Evolutionary conservation across 2,888 invertebrate genomes (phyloP), one percentile per base, ranked within the genome.

Genomic region (Gortyna flavago): DNA sequence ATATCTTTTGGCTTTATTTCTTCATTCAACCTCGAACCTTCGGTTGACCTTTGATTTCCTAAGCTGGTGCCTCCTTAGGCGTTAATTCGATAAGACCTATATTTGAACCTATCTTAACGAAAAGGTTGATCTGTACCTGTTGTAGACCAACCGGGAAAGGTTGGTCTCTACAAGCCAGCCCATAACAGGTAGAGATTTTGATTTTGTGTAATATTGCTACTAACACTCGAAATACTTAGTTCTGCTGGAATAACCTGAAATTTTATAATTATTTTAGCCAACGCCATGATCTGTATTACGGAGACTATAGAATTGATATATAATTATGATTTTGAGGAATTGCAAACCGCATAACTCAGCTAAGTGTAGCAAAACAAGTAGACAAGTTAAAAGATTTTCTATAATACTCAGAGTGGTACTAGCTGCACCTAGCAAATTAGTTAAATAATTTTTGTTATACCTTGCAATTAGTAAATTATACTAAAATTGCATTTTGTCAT

Each of bases 1-100:
- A 44, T 57, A 18, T 7, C 2, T 51, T 69, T 69, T 29, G 16
- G n/a, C 64, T 69, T 41, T 66, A 61, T 76, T 57, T 76, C 75
- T 44, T 61, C 13, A 80, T 25, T 25, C n/a, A 21, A 69, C 77
- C 69, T 75, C 66, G 70, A 77, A 73, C 66, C 61, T 73, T 48
- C 11, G 51, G 35, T 35, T 66, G 41, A 61, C 70, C 70, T 70
- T 29, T 64, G 51, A 64, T 64, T 68, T 68, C 18, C 35, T 65
- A 72, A 64, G 67, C 59, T 29, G 29, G 29, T 59, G 21, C 65
- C 16, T 69, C 71, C 51, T 59, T 80, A 61, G 54, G 48, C 32
- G 21, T 38, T 70, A 70, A 70, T 68, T 41, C 25, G 25, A 80
- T 71, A 51, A 48, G n/a, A 38, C 38, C 54, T 57, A 32, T 48